phyloP scores from a whole-genome alignment of 2,888 invertebrate genomes.

The Trichogramma dendrolimi region DNA sequence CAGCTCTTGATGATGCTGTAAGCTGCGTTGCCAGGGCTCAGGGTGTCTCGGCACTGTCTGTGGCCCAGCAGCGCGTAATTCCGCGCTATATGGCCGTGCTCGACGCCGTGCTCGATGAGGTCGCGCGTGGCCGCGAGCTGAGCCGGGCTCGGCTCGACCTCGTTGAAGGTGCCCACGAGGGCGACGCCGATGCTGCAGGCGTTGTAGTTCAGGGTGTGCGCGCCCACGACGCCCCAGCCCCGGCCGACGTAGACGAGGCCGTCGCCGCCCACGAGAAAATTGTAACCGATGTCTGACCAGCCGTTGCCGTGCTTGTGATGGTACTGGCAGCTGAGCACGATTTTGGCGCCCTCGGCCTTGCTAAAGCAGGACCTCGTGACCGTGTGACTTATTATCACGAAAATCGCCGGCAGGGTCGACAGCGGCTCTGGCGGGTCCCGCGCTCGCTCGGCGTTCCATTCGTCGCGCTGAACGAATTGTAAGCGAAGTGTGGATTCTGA shows the following conservation, averaged over 20 bases:
- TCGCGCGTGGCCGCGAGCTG: slow-evolving; percentile 59
- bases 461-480: slow-evolving; percentile 47
- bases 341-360: slow-evolving; percentile 37
- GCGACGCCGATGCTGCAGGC: slow-evolving; percentile 66
- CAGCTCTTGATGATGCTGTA: slow-evolving; percentile 63
- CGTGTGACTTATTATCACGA: slow-evolving; percentile 40
- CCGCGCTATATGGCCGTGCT: slow-evolving; percentile 58
- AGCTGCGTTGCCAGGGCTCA: slow-evolving; percentile 63
- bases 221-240: slow-evolving; percentile 69
- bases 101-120: slow-evolving; percentile 62
- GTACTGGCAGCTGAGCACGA: slow-evolving; percentile 59
- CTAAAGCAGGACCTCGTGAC: slow-evolving; percentile 41
- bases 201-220: slow-evolving; percentile 67
- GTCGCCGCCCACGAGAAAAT: slow-evolving; percentile 75
- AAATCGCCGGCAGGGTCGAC: slow-evolving; percentile 30
- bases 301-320: background rate
- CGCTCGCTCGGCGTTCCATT: slow-evolving; percentile 65
- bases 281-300: slow-evolving; percentile 53
- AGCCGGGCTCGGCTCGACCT: slow-evolving; percentile 37
- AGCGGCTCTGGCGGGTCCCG: slow-evolving; percentile 16
- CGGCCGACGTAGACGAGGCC: slow-evolving; percentile 70
- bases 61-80: slow-evolving; percentile 68
- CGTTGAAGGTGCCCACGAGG: slow-evolving; percentile 69
- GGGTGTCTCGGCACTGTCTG: slow-evolving; percentile 54
- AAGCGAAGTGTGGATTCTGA: too few species aligned